A percentile compares a stretch with the other conserved stretches of the same genome.
Evolutionary conservation across 2,888 invertebrate species (phyloP).

Genomic region (Aphodius granarius): DNA sequence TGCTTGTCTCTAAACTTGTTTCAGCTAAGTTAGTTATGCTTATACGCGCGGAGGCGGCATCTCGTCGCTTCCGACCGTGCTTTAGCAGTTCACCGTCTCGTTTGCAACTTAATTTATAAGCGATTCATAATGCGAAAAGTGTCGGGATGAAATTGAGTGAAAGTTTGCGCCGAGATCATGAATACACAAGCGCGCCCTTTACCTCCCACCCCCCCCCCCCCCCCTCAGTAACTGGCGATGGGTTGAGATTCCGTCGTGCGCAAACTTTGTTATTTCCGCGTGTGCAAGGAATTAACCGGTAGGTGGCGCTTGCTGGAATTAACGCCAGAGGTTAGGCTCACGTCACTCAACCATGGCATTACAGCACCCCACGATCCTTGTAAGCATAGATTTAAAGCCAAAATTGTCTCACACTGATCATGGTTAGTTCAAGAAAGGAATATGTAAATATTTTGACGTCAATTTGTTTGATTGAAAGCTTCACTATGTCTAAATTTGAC

Average conservation of each 20-base stretch:
- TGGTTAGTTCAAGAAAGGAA: no score
- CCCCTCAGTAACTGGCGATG: conserved; percentile 31
- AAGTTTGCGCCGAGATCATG: conserved; percentile 43
- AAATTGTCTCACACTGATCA: background rate
- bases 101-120: conserved; percentile 41
- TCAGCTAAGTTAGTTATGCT: conserved; percentile 44
- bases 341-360: background rate
- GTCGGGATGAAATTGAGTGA: conserved; percentile 52
- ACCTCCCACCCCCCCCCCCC: no score
- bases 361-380: background rate
- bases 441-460: no score
- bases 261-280: background rate
- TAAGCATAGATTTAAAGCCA: background rate
- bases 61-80: conserved; percentile 26
- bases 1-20: conserved; percentile 42
- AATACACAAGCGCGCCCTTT: conserved; percentile 36
- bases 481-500: no score
- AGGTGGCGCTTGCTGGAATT: background rate
- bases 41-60: conserved; percentile 16
- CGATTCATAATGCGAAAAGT: conserved; percentile 53
- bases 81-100: conserved; percentile 43
- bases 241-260: conserved; percentile 33
- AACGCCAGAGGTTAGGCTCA: background rate
- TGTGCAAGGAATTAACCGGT: background rate
- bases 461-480: no score